These are phyloP conservation scores for Antedon mediterranea DNA, from an alignment of 53 echinoderm and acorn worm species.

Conservation along the genomic window DNA sequence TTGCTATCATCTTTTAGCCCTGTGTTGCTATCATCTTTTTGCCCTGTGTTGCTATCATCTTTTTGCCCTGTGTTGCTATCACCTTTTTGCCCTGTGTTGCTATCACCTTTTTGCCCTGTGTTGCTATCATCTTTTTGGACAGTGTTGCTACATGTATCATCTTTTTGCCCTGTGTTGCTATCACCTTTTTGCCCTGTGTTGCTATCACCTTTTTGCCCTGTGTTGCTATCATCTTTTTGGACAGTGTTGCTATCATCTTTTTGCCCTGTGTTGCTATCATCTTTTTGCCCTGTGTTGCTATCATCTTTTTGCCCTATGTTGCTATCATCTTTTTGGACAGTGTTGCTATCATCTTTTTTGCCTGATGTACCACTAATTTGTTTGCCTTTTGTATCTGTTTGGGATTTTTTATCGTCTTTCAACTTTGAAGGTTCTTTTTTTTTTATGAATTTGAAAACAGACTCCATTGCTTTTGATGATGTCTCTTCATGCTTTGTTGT, in stretches of 20 bases:
- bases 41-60: too few relatives aligned
- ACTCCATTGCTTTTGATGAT: slow-evolving; percentile 46
- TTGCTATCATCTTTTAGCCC: too few relatives aligned
- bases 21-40: too few relatives aligned
- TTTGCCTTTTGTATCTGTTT: neutral
- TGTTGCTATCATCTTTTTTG: slow-evolving; percentile 2
- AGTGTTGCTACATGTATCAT: too few relatives aligned
- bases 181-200: too few relatives aligned
- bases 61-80: too few relatives aligned
- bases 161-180: too few relatives aligned
- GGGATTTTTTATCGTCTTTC: neutral
- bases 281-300: neutral
- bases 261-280: neutral
- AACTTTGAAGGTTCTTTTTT: neutral
- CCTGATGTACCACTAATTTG: too few relatives aligned
- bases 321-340: slow-evolving; percentile 5
- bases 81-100: neutral
- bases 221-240: too few relatives aligned
- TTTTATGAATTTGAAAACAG: slow-evolving; percentile 38
- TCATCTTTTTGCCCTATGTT: slow-evolving; percentile 3
- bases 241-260: neutral
- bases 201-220: too few relatives aligned
- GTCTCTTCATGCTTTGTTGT: slow-evolving; percentile 69
- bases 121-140: too few relatives aligned
- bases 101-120: slow-evolving; percentile 2